Conservation (phyloP, 1,140 invertebrate genomes). For the Bathynomus jamesi region DNA sequence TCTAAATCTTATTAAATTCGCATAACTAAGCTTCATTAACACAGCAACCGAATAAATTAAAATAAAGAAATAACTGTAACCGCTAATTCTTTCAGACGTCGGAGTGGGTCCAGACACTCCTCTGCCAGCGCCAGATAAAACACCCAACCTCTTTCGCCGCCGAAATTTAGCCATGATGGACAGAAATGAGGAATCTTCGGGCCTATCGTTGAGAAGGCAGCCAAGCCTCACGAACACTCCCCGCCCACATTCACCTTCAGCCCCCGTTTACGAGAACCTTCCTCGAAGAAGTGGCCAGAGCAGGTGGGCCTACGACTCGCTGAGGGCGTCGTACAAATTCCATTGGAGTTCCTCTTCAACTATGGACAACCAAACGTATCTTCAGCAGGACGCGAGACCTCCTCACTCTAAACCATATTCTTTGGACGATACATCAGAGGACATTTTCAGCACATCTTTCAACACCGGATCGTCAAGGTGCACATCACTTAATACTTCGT, state of each 20-base stretch:
- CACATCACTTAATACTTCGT: slow-evolving; percentile 30
- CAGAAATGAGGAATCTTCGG: neutral
- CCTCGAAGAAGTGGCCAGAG: slow-evolving; percentile 16
- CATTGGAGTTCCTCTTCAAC: slow-evolving; percentile 12
- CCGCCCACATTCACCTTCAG: slow-evolving; percentile 7
- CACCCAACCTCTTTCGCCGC: slow-evolving; percentile 28
- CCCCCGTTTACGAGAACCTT: slow-evolving; percentile 35
- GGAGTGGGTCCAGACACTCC: neutral
- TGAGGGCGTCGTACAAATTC: slow-evolving; percentile 34
- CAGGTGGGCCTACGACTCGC: slow-evolving; percentile 34
- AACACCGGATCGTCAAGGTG: slow-evolving; percentile 14
- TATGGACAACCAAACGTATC: neutral
- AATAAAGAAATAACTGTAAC: too few species aligned
- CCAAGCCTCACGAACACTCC: slow-evolving; percentile 22
- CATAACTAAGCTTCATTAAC: too few species aligned
- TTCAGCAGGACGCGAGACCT: neutral
- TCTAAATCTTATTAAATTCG: too few species aligned
- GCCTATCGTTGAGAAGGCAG: slow-evolving; percentile 8
- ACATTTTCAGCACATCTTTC: slow-evolving; percentile 14
- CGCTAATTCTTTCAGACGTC: too few species aligned
- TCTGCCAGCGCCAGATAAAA: slow-evolving; percentile 21
- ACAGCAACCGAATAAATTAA: too few species aligned
- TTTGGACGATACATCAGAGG: slow-evolving; percentile 19
- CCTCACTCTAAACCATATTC: neutral
- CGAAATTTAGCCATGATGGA: slow-evolving; percentile 12